These are phyloP conservation scores for Eupithecia vulgata DNA, from an alignment of 2,888 invertebrate genomes.

Conservation along the genomic window DNA sequence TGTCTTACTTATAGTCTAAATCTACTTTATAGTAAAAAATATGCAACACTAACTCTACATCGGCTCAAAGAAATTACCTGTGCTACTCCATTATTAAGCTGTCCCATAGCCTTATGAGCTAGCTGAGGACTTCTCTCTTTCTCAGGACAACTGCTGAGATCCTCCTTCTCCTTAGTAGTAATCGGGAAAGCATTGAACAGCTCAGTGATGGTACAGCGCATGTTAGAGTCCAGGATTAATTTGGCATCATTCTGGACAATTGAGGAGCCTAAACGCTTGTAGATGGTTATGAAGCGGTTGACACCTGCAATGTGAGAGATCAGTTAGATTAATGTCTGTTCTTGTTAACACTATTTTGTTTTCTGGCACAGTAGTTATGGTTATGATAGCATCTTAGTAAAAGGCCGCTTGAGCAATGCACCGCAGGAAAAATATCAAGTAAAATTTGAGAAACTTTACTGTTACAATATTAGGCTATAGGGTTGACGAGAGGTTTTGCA, in stretches of 20 bases:
- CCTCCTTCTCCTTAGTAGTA: conserved; percentile 87
- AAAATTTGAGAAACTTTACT: not conserved
- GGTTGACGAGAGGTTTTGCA: not conserved
- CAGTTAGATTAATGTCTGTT: not conserved
- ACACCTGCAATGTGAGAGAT: conserved; percentile 75
- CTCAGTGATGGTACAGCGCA: conserved; percentile 85
- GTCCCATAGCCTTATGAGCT: conserved; percentile 85
- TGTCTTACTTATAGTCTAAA: too few relatives aligned
- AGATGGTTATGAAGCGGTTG: conserved; percentile 87
- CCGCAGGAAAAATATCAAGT: not conserved
- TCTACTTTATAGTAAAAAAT: too few relatives aligned
- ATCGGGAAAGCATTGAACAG: conserved; percentile 87
- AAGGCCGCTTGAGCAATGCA: not conserved
- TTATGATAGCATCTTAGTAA: not conserved
- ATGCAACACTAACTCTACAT: too few relatives aligned
- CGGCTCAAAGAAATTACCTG: too few relatives aligned
- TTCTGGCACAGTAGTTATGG: not conserved
- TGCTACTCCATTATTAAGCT: conserved; percentile 87
- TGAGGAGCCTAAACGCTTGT: conserved; percentile 87
- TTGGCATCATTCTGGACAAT: conserved; percentile 87
- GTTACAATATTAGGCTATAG: not conserved
- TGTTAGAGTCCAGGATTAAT: conserved; percentile 85
- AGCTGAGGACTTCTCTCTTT: conserved; percentile 84
- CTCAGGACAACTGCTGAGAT: conserved; percentile 87
- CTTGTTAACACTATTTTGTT: not conserved